Evolutionary conservation across 2,888 invertebrate species (phyloP).

Genomic region (Lamellibrachia satsuma): DNA sequence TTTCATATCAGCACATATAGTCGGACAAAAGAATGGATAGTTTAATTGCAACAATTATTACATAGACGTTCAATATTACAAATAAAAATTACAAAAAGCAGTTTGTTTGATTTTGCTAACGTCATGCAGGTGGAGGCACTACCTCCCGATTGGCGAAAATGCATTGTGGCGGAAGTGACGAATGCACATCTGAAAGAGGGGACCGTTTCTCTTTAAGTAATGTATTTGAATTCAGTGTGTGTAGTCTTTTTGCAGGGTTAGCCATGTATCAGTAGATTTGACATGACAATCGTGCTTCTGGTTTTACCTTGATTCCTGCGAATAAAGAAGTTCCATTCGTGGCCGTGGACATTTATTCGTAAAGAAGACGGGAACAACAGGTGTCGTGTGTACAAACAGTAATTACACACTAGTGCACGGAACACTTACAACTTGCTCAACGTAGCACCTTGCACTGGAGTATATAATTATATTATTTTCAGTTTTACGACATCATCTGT

Average conservation of each 20-base stretch:
- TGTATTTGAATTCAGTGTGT: background rate
- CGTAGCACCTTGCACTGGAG: background rate
- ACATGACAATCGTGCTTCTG: background rate
- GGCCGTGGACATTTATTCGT: slow-evolving; percentile 9
- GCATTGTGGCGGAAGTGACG: no score
- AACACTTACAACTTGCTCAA: background rate
- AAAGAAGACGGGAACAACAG: background rate
- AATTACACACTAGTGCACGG: background rate
- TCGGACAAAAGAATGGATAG: no score
- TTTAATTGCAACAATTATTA: no score
- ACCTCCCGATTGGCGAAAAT: no score
- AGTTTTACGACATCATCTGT: background rate
- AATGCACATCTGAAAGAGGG: no score
- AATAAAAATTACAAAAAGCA: no score
- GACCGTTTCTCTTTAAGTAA: no score
- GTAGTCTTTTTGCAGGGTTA: background rate
- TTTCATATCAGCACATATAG: no score
- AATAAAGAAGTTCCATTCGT: background rate
- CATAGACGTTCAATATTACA: no score
- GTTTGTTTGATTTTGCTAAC: no score
- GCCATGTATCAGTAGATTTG: background rate
- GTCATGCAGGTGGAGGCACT: no score
- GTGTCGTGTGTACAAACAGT: background rate
- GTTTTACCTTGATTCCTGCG: background rate
- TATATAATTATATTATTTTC: background rate